A percentile compares a stretch with the other conserved stretches of the same genome.
Evolutionary conservation across 1,140 invertebrate species (phyloP).

Genomic region (Zaprionus lachaisei): DNA sequence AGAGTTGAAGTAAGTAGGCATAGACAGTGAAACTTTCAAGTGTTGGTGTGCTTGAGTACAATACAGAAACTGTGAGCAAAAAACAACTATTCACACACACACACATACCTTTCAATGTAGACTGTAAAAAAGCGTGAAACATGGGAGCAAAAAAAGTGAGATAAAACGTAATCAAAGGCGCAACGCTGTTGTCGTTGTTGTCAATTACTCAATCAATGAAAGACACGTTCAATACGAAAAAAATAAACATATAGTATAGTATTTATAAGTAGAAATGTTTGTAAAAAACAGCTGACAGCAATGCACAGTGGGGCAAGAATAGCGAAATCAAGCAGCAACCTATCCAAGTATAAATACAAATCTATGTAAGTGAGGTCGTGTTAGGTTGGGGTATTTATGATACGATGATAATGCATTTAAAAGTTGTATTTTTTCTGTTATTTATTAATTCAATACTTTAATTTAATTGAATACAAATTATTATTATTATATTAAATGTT

Average conservation of each 20-base stretch:
- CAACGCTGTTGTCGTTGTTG: conserved; percentile 44
- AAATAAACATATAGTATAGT: conserved; percentile 9
- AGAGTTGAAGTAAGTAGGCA: conserved; percentile 20
- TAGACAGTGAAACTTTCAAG: conserved; percentile 27
- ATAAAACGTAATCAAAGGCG: conserved; percentile 57
- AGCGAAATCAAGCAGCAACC: not conserved
- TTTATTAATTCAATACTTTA: no score
- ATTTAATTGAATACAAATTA: no score
- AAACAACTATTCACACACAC: conserved; percentile 8
- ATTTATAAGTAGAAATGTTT: conserved; percentile 1
- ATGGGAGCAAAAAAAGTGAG: conserved; percentile 11
- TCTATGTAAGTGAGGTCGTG: not conserved
- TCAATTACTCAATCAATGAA: conserved; percentile 68
- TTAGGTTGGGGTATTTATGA: not conserved
- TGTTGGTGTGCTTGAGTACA: conserved; percentile 20
- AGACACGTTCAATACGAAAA: conserved; percentile 18
- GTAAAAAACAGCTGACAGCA: conserved; percentile 8
- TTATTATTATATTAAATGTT: no score
- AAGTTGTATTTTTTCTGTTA: no score
- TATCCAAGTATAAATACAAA: not conserved
- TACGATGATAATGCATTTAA: no score
- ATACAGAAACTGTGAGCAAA: conserved; percentile 1
- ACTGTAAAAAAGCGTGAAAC: conserved; percentile 18
- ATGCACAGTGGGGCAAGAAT: conserved; percentile 20
- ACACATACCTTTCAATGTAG: conserved; percentile 38